Evolutionary conservation across 2,888 invertebrate genomes (phyloP), one percentile per base, ranked within the genome.

Genomic region (Phragmatobia fuliginosa): DNA sequence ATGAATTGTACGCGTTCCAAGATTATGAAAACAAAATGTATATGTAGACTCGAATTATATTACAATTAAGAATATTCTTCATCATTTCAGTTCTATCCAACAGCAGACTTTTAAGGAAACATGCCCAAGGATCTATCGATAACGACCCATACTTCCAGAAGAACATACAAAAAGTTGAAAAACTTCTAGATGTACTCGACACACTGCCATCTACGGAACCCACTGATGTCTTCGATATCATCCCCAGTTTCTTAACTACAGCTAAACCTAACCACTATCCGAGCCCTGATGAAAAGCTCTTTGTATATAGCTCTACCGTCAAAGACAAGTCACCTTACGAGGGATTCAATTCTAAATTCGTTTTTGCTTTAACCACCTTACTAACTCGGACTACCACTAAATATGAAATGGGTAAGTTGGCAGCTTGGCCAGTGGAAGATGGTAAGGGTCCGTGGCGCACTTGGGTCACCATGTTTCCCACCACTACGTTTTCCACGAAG

Each of bases 401-500:
- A 8, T 8, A 10, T 21, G 21, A 11, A 5, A 0, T 52, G 14
- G 21, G 8, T 11, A 10, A 7, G 25, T 8, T 2, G 32, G 0
- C 1, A 14, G 16, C 0, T n/a, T 32, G 8, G 45, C 32, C 49
- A 6, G 2, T 45, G 32, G 63, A 63, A 0, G 4, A 49, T 0
- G 63, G 63, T 7, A 25, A 33, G n/a, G 63, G 63, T 2, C 0
- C 63, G 21, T n/a, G 32, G 45, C 16, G 0, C 10, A 65, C 64
- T 1, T 65, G 64, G 64, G 56, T 21, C 0, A 65, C 64, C 2
- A 56, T 52, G 64, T 65, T 65, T 18, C 36, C 14, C 36, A n/a
- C 14, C 18, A 36, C 16, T 10, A 49, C 45, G 6, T n/a, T 18
- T 18, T 16, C 25, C 4, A 56, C 28, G 6, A 56, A 25, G 5